Evolutionary conservation across 2,888 invertebrate genomes (phyloP).

Genomic region (Spodoptera picta): DNA sequence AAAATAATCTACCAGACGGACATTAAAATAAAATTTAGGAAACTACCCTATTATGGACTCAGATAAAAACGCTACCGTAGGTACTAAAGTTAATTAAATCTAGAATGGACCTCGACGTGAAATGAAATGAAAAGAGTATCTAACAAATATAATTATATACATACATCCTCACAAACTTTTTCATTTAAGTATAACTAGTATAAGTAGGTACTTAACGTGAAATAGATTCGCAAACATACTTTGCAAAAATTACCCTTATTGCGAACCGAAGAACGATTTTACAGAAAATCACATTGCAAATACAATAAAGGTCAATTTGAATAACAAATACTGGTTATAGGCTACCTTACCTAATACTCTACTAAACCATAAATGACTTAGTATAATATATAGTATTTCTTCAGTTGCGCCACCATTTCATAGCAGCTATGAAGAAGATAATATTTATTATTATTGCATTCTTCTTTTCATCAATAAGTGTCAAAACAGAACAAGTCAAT

Average conservation of each 20-base stretch:
- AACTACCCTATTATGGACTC: too few species aligned
- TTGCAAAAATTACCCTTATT: slow-evolving; percentile 32
- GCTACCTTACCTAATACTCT: background rate
- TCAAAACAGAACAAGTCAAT: slow-evolving; percentile 55
- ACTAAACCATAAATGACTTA: slow-evolving; percentile 1
- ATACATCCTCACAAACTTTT: background rate
- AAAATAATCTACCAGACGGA: too few species aligned
- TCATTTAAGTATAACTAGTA: background rate
- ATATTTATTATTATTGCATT: slow-evolving; percentile 27
- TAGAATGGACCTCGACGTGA: too few species aligned
- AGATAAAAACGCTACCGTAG: too few species aligned
- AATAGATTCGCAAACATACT: slow-evolving; percentile 31
- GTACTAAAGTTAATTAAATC: too few species aligned
- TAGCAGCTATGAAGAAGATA: slow-evolving; percentile 39
- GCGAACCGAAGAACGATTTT: slow-evolving; percentile 25
- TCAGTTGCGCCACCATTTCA: background rate
- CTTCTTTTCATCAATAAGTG: slow-evolving; percentile 50
- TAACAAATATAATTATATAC: too few species aligned
- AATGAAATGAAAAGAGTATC: too few species aligned
- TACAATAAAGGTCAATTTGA: slow-evolving; percentile 39
- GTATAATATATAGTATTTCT: background rate
- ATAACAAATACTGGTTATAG: slow-evolving; percentile 43
- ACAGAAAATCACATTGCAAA: slow-evolving; percentile 37
- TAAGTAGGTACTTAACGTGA: slow-evolving; percentile 13
- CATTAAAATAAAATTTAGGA: too few species aligned